Evolutionary conservation across 2,888 invertebrate genomes (phyloP).

Genomic region (Pantelozetes paolii): DNA sequence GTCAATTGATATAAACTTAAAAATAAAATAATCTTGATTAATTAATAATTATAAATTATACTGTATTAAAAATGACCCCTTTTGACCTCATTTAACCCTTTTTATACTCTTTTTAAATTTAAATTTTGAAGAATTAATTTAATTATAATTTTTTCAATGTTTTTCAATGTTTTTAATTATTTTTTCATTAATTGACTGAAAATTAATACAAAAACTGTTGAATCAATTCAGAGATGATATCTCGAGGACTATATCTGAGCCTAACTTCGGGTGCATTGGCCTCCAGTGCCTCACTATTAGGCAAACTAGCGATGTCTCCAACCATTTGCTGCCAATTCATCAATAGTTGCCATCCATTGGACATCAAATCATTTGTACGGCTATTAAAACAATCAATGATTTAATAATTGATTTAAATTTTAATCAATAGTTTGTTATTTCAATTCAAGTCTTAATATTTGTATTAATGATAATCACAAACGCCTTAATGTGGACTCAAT

Average conservation of each 20-base stretch:
- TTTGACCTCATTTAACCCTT: too few species aligned
- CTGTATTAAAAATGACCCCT: too few species aligned
- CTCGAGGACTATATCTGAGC: constrained; percentile 50
- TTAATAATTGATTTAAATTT: neutral
- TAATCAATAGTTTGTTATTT: neutral
- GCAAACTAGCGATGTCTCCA: constrained; percentile 53
- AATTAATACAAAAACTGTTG: too few species aligned
- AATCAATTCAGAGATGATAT: neutral
- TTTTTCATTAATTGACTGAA: too few species aligned
- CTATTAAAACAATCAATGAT: neutral
- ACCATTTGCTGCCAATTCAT: constrained; percentile 25
- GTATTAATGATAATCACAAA: constrained; percentile 54
- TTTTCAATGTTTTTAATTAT: too few species aligned
- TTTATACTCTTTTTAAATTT: too few species aligned
- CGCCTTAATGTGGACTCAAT: constrained; percentile 56
- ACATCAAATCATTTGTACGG: neutral
- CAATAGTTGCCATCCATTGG: neutral
- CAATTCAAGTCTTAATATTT: constrained; percentile 52
- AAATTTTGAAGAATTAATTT: too few species aligned
- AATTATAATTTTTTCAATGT: too few species aligned
- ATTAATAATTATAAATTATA: too few species aligned
- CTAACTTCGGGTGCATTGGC: constrained; percentile 53
- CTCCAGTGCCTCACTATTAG: constrained; percentile 53
- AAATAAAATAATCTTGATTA: too few species aligned
- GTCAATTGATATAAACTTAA: too few species aligned